Evolutionary conservation across 2,888 invertebrate genomes (phyloP).

Genomic region (Diaprepes abbreviatus): DNA sequence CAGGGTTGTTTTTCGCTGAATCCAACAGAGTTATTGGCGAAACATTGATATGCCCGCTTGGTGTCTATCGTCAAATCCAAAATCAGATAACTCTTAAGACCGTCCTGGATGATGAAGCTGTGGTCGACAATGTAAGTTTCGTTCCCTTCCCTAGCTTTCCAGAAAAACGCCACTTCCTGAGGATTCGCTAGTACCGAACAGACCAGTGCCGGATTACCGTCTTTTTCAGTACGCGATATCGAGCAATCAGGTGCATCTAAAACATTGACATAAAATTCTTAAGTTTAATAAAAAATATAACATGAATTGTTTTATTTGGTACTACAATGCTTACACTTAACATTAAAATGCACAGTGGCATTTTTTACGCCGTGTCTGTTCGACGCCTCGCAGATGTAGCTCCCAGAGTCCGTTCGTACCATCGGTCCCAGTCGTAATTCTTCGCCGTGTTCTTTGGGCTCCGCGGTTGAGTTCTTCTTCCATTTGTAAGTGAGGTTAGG

Average conservation of each 20-base stretch:
- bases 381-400: conserved; percentile 83
- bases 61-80: conserved; percentile 75
- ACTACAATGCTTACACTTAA: conserved; percentile 84
- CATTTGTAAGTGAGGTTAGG: conserved; percentile 82
- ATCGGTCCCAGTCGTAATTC: conserved; percentile 76
- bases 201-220: conserved; percentile 82
- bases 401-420: conserved; percentile 79
- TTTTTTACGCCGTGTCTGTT: conserved; percentile 85
- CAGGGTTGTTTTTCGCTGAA: conserved; percentile 70
- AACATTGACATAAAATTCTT: too few relatives aligned
- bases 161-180: conserved; percentile 80
- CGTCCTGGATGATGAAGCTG: conserved; percentile 66
- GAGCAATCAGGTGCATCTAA: conserved; percentile 88
- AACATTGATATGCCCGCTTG: conserved; percentile 85
- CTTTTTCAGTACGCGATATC: conserved; percentile 78
- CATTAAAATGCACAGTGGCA: conserved; percentile 80
- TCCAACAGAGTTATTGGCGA: conserved; percentile 88
- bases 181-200: conserved; percentile 90
- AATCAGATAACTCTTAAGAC: conserved; percentile 73
- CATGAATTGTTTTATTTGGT: too few relatives aligned
- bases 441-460: conserved; percentile 69
- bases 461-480: conserved; percentile 74
- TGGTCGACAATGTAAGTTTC: conserved; percentile 80
- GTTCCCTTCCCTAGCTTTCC: conserved; percentile 89
- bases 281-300: conserved; percentile 1